These are phyloP conservation scores for Sandelia bainsii DNA, from an alignment of 2,797 vertebrate genomes.

Conservation along the genomic window DNA sequence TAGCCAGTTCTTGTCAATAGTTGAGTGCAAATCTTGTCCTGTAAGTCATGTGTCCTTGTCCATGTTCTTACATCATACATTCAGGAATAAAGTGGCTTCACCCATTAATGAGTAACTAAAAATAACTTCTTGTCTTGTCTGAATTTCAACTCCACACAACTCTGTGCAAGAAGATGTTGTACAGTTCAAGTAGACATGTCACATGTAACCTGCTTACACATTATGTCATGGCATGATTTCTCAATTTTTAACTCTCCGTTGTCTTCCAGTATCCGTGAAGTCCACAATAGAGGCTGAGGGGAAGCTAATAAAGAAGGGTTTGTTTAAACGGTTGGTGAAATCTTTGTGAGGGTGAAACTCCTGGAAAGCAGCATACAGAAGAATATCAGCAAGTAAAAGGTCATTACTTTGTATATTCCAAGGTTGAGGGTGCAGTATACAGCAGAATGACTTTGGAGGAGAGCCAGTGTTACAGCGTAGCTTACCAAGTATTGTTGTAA, in stretches of 20 bases:
- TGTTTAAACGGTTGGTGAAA: constrained; percentile 21
- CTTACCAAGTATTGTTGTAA: constrained; percentile 57
- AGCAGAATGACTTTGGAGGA: constrained; percentile 31
- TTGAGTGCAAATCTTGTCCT: not conserved
- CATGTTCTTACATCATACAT: constrained; percentile 6
- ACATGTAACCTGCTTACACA: constrained; percentile 49
- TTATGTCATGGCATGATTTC: constrained; percentile 45
- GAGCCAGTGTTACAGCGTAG: constrained; percentile 50
- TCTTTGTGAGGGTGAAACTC: constrained; percentile 6
- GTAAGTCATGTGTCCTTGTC: constrained; percentile 3
- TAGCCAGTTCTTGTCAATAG: not conserved
- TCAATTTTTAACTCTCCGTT: constrained; percentile 62
- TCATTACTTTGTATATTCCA: constrained; percentile 44
- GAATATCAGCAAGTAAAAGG: constrained; percentile 40
- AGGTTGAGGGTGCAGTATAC: constrained; percentile 39
- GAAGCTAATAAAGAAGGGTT: constrained; percentile 6
- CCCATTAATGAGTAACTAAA: constrained; percentile 17
- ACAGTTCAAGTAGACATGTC: constrained; percentile 29
- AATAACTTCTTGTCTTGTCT: constrained; percentile 15
- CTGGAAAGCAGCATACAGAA: not conserved
- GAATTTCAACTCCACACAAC: constrained; percentile 2
- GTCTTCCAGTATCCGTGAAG: constrained; percentile 30
- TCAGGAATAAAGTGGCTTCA: not conserved
- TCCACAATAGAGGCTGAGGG: constrained; percentile 20
- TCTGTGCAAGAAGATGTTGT: constrained; percentile 19